Evolutionary conservation across 2,113 vertebrate genomes (phyloP).

Genomic region (Gasterosteus aculeatus): DNA sequence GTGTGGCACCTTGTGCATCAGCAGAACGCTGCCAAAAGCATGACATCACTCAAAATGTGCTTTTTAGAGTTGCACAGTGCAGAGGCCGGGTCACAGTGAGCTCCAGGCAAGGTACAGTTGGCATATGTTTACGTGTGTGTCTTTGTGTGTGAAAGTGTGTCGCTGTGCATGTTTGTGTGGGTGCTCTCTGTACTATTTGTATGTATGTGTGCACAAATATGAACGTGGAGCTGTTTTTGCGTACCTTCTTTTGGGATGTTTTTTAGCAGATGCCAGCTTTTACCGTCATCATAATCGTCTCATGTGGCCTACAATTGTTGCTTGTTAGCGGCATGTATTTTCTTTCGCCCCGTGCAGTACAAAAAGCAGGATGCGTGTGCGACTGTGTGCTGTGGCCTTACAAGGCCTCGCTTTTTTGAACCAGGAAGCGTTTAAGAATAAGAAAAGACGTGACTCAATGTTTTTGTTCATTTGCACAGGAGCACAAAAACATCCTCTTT

Average conservation of each 20-base stretch:
- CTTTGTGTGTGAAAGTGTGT: not conserved
- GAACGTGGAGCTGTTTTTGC: not conserved
- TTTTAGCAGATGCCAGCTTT: slow-evolving; percentile 45
- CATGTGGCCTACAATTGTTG: slow-evolving; percentile 41
- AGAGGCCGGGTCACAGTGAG: slow-evolving; percentile 31
- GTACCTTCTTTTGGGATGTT: slow-evolving; percentile 1
- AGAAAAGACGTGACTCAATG: slow-evolving; percentile 68
- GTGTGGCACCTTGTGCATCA: slow-evolving; percentile 25
- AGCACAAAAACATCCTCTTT: slow-evolving; percentile 70
- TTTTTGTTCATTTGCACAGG: slow-evolving; percentile 53
- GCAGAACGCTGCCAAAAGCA: slow-evolving; percentile 33
- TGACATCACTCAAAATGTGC: slow-evolving; percentile 58
- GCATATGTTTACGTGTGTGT: slow-evolving; percentile 5
- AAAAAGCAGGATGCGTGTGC: slow-evolving; percentile 29
- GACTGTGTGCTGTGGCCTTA: slow-evolving; percentile 50
- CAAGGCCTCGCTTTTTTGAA: slow-evolving; percentile 59
- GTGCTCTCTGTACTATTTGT: not conserved
- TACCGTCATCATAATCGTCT: slow-evolving; percentile 39
- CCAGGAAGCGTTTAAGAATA: slow-evolving; percentile 66
- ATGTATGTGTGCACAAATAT: not conserved
- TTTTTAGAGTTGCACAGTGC: slow-evolving; percentile 42
- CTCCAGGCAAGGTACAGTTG: slow-evolving; percentile 41
- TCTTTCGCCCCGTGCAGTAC: slow-evolving; percentile 42
- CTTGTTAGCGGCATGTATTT: slow-evolving; percentile 41
- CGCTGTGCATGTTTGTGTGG: not conserved